Percentiles rank a stretch among this genome's conserved stretches.
phyloP scores from a whole-genome alignment of 2,113 vertebrate genomes.

The Platycercus adscitus region DNA sequence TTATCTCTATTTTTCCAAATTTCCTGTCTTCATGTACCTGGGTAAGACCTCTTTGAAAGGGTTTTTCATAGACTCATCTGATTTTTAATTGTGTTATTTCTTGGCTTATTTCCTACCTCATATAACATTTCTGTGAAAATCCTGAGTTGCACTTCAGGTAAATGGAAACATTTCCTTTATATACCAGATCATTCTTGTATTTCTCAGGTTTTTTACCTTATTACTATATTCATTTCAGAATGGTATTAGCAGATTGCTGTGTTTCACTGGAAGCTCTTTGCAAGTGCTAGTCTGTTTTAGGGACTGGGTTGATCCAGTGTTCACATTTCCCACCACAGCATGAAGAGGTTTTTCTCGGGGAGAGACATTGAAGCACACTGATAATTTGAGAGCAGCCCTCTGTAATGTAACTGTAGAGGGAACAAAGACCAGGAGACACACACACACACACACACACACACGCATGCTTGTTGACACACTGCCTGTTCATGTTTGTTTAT shows the following conservation, averaged over 20 bases:
- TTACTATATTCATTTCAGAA: not conserved
- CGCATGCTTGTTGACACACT: not conserved
- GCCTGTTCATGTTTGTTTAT: not conserved
- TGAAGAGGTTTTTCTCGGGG: not conserved
- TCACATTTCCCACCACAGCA: not conserved
- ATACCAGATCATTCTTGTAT: not conserved
- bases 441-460: not conserved
- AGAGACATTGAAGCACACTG: not conserved
- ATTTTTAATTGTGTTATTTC: not conserved
- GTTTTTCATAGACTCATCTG: not conserved
- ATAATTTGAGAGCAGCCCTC: not conserved
- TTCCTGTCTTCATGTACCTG: not conserved
- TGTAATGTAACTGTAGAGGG: not conserved
- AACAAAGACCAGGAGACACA: not conserved
- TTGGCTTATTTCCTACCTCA: not conserved
- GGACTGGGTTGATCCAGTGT: not conserved
- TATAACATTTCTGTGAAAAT: not conserved
- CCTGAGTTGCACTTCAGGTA: not conserved
- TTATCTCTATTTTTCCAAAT: not conserved
- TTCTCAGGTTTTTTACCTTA: not conserved
- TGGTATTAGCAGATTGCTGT: not conserved
- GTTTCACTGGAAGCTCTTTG: not conserved
- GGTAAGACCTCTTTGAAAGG: not conserved
- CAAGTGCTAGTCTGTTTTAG: not conserved
- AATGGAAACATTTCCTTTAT: not conserved